Percentiles rank a stretch among this genome's conserved stretches.
phyloP scores from a whole-genome alignment of 2,113 vertebrate genomes.

The Tachysurus vachellii region DNA sequence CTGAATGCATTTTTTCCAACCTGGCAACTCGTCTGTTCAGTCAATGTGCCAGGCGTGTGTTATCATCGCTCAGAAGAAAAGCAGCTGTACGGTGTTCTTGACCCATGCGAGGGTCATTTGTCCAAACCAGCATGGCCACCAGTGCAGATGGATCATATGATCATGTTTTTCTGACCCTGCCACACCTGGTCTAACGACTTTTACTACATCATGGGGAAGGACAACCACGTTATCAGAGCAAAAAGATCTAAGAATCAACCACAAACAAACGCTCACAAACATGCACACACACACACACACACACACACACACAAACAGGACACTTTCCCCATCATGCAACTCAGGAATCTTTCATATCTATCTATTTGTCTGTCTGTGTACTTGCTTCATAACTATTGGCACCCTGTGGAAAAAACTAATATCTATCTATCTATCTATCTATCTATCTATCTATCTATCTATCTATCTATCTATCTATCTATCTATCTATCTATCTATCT shows the following conservation, averaged over 20 bases:
- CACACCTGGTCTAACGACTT: slow-evolving; percentile 23
- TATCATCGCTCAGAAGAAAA: background rate
- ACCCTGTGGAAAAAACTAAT: background rate
- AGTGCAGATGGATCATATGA: background rate
- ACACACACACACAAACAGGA: background rate
- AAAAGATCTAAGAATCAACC: slow-evolving; percentile 29
- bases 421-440: background rate
- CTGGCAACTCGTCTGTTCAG: background rate
- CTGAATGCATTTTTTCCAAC: background rate
- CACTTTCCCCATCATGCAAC: background rate
- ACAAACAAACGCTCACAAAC: slow-evolving; percentile 3
- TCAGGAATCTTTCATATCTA: background rate
- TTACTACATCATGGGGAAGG: background rate
- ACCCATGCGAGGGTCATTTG: slow-evolving; percentile 11
- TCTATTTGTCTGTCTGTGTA: background rate
- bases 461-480: background rate
- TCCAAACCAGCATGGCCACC: slow-evolving; percentile 3
- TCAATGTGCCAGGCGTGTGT: slow-evolving; percentile 10
- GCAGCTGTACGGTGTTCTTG: slow-evolving; percentile 8
- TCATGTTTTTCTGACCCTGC: background rate
- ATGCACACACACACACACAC: slow-evolving; percentile 11
- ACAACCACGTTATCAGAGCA: background rate
- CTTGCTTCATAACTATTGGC: background rate
- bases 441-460: background rate
- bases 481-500: slow-evolving; percentile 5